These are phyloP conservation scores for Erebia palarica DNA, from an alignment of 2,888 invertebrate genomes.

Conservation along the genomic window DNA sequence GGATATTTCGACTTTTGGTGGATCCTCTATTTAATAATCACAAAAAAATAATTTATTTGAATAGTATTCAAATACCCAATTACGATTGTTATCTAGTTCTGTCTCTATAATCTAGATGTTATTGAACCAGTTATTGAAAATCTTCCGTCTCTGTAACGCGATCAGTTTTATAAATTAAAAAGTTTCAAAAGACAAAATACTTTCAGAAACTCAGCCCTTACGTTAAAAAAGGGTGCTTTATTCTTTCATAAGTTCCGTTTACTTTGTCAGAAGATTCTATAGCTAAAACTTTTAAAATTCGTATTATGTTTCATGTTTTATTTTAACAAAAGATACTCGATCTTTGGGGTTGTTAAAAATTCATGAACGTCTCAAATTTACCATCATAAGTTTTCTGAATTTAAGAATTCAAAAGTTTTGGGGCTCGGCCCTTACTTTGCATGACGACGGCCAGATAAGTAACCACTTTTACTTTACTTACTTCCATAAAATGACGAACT, in stretches of 20 bases:
- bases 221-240: conserved; percentile 20
- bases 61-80: too few species aligned
- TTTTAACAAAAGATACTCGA: conserved; percentile 62
- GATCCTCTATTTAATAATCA: too few species aligned
- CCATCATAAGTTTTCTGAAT: conserved; percentile 50
- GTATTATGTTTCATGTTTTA: conserved; percentile 66
- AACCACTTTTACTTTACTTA: not conserved
- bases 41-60: too few species aligned
- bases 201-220: conserved; percentile 18
- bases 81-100: too few species aligned
- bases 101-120: too few species aligned
- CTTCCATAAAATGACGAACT: not conserved
- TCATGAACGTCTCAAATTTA: conserved; percentile 56
- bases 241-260: conserved; percentile 43
- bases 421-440: conserved; percentile 16
- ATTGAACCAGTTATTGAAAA: too few species aligned
- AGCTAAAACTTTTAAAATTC: conserved; percentile 68
- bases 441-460: not conserved
- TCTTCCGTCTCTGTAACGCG: not conserved
- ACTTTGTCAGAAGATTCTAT: conserved; percentile 53
- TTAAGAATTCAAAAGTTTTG: conserved; percentile 60
- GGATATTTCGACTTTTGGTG: too few species aligned
- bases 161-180: conserved; percentile 9
- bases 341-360: conserved; percentile 62
- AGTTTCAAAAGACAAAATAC: not conserved